These are phyloP conservation scores for Meghimatium bilineatum DNA, from an alignment of 2,888 invertebrate genomes.

Conservation along the genomic window DNA sequence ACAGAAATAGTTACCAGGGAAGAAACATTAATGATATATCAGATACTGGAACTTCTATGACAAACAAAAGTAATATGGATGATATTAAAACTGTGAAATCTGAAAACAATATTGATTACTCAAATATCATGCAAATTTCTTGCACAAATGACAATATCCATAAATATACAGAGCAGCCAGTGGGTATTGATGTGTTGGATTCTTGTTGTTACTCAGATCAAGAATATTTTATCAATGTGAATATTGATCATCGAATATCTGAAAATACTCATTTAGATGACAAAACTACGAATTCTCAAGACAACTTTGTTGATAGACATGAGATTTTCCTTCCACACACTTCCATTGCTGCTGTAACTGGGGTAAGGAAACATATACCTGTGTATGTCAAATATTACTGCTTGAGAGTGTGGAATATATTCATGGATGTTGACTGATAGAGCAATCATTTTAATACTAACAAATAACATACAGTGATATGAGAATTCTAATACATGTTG, in stretches of 20 bases:
- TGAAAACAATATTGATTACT: background rate
- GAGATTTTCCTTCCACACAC: background rate
- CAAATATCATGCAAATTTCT: background rate
- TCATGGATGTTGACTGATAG: too few species aligned
- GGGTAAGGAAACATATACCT: conserved; percentile 16
- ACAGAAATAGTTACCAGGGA: background rate
- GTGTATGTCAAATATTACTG: background rate
- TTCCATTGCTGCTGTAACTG: background rate
- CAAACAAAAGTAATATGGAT: background rate
- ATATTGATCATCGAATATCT: background rate
- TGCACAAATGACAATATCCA: background rate
- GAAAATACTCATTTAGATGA: conserved; percentile 5
- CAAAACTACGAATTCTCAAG: background rate
- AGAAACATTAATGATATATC: background rate
- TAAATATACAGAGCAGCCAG: background rate
- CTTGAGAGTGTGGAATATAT: too few species aligned
- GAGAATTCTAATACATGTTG: too few species aligned
- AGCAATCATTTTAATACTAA: too few species aligned
- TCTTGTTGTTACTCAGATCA: background rate
- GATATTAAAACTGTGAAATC: background rate
- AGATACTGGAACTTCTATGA: background rate
- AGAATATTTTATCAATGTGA: background rate
- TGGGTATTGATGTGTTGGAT: background rate
- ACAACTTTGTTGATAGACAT: background rate
- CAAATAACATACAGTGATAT: too few species aligned